Base-by-base conservation (phyloP, 2,888 invertebrate genomes). In the Palloptera scutellata region DNA sequence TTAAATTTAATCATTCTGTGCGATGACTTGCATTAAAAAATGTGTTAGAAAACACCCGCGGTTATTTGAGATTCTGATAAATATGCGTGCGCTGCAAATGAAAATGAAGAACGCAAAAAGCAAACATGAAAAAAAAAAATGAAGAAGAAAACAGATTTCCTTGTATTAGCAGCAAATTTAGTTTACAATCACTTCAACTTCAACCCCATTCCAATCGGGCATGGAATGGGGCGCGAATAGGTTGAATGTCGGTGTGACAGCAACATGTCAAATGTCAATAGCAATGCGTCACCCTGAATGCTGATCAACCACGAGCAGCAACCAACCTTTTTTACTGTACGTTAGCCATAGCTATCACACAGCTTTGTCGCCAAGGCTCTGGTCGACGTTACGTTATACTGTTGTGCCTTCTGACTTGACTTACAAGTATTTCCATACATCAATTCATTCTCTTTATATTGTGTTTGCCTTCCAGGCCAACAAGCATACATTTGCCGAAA, bases 1-100 rank as follows among this genome's bases (percentile, higher is more conserved):
- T 53, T 19, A 15, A 53, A 53, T 53, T 53, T 53, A 53, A 53
- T 53, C 53, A 53, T 53, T 48, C 13, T 5, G 15, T 48, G 48
- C 48, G 15, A 48, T 3, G 53, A n/a, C 11, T 17, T 30, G 40
- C 17, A 65, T 43, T 15, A 43, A 60, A 59, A 43, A 60, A 42
- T n/a, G 3, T 48, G 17, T 48, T 51, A 59, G 71, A 72, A 70
- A 70, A 74, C 77, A 78, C 80, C 79, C 78, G 79, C 81, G 78
- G 80, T 75, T 81, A 79, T 81, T 80, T 77, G 74, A 78, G 79
- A 79, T 78, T 75, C 78, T 76, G 74, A 75, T 74, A 77, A 75
- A 69, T 70, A 51, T 70, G 67, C 61, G 59, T 69, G 57, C 55
- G 69, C 67, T 68, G 68, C 68, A 64, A 73, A 71, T 69, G 66